These are phyloP conservation scores for Tilapia sparmanii DNA, from an alignment of 2,113 vertebrate genomes.

Conservation along the genomic window DNA sequence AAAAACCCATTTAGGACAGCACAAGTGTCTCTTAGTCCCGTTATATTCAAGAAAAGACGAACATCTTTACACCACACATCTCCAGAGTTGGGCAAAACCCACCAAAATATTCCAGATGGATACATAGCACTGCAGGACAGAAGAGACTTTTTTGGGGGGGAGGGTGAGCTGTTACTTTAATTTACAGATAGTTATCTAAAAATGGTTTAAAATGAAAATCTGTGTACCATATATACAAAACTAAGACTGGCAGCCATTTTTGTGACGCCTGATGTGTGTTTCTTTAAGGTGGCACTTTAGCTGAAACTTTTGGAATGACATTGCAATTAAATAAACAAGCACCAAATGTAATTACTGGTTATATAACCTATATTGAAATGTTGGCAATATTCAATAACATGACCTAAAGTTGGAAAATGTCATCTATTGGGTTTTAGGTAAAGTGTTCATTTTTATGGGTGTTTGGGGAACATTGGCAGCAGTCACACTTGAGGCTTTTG, in stretches of 20 bases:
- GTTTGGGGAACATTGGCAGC: conserved; percentile 29
- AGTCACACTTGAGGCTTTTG: neutral
- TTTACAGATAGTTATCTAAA: neutral
- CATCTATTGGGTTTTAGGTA: neutral
- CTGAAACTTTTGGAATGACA: neutral
- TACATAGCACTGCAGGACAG: neutral
- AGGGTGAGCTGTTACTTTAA: neutral
- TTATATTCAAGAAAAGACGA: neutral
- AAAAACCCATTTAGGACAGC: neutral
- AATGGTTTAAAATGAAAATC: neutral
- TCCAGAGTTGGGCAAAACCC: neutral
- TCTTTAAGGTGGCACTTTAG: neutral
- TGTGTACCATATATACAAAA: neutral
- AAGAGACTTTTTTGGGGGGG: fast-evolving
- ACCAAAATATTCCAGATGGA: neutral
- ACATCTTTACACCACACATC: neutral
- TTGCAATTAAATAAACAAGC: neutral
- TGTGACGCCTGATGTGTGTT: neutral
- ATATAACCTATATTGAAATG: neutral
- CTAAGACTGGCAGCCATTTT: neutral
- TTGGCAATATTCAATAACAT: neutral
- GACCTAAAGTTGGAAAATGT: neutral
- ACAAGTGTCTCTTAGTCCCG: neutral
- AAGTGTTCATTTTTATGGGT: neutral
- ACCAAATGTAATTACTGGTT: neutral